Evolutionary conservation across 2,888 invertebrate species (phyloP), one percentile per base, ranked within the genome.

Genomic region (Drosophila infuscata): DNA sequence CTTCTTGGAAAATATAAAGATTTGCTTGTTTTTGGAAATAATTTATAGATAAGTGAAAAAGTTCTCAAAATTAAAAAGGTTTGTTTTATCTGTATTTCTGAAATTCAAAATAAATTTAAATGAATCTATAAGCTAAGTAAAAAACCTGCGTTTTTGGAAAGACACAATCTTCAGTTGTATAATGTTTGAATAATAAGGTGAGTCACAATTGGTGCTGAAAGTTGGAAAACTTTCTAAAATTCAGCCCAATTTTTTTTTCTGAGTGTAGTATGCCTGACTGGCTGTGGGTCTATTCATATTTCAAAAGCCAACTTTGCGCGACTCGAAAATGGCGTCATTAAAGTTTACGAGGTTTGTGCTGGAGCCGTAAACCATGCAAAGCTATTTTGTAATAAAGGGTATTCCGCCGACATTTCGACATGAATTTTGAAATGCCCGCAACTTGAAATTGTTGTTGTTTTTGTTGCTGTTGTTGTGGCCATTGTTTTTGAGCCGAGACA

Each of bases 381-480:
- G 85, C 88, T 89, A 72, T 84, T 74, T 74, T 71, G 80, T 87
- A 89, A 91, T 90, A 89, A 89, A 91, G 91, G 88, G 91, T 85
- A 91, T 88, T 90, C 79, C 71, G 79, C 61, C 65, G 52, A 76
- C 82, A 82, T 82, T 83, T 75, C 81, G 64, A 76, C 80, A 82
- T 79, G 82, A 76, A 84, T 73, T 79, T 70, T 70, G 81, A 89
- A 81, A 72, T 79, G 69, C 58, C 59, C 61, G 67, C 59, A 76
- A 82, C 82, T 85, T 85, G 73, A 57, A 30, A 30, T n/a, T 12
- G n/a, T 30, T 11, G 30, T 30, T 51, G 29, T 25, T 38, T 35
- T n/a, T 38, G 54, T 33, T 54, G 36, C 29, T 36, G 65, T 41
- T 75, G 66, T 63, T 60, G 61, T 67, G 76, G 85, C 83, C 72